A percentile compares a stretch with the other conserved stretches of the same genome.
phyloP scores from a whole-genome alignment of 2,888 invertebrate species.

The Sepioteuthis lessoniana region DNA sequence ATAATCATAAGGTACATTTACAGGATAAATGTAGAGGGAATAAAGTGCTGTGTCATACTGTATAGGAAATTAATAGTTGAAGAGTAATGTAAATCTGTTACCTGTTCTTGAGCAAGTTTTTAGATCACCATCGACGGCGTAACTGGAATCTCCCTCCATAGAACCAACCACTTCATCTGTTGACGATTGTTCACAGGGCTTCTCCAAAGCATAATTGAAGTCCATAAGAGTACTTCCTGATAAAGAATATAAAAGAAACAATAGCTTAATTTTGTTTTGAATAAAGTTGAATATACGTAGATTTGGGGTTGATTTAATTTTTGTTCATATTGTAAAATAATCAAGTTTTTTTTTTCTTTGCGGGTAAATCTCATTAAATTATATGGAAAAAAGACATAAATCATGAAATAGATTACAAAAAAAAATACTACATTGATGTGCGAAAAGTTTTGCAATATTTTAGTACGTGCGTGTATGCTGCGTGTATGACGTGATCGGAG shows the following conservation, averaged over 20 bases:
- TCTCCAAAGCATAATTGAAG: slow-evolving; percentile 47
- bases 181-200: slow-evolving; percentile 36
- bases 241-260: not conserved
- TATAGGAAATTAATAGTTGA: too few species aligned
- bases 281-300: not conserved
- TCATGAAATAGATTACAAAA: too few species aligned
- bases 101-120: slow-evolving; percentile 48
- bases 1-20: too few species aligned
- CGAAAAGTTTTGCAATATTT: too few species aligned
- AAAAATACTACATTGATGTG: too few species aligned
- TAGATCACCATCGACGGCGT: slow-evolving; percentile 45
- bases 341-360: too few species aligned
- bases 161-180: not conserved
- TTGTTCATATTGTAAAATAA: not conserved
- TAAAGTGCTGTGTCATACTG: too few species aligned
- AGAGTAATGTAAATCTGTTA: not conserved
- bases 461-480: too few species aligned
- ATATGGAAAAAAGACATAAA: too few species aligned
- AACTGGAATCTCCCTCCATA: slow-evolving; percentile 47
- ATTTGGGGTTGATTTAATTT: not conserved
- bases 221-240: slow-evolving; percentile 42
- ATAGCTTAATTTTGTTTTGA: not conserved
- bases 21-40: too few species aligned
- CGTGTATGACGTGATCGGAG: too few species aligned
- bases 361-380: too few species aligned